Conservation (phyloP, 1,140 invertebrate genomes). For the Drosophila mauritiana region DNA sequence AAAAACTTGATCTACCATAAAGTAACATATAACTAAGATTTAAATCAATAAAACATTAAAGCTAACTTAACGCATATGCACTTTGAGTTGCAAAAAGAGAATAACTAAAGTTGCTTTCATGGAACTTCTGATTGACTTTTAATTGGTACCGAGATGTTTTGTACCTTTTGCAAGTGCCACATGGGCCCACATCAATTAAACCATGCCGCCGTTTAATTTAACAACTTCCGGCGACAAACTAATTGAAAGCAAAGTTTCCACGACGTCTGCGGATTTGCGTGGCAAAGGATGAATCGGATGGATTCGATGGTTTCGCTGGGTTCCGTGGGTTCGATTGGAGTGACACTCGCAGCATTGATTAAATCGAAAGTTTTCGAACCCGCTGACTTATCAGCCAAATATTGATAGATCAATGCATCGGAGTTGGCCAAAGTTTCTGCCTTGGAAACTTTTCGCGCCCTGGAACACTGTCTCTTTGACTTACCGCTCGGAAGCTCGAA, state of each 20-base stretch:
- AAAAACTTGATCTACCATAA: too few relatives aligned
- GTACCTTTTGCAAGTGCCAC: conserved; percentile 3
- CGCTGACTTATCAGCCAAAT: conserved; percentile 73
- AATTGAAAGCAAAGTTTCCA: conserved; percentile 29
- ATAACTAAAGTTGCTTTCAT: neutral
- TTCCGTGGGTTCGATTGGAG: neutral
- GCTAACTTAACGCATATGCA: too few relatives aligned
- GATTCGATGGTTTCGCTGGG: neutral
- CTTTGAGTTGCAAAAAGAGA: neutral
- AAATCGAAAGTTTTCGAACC: conserved; percentile 67
- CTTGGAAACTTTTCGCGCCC: conserved; percentile 26
- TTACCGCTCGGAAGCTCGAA: conserved; percentile 56
- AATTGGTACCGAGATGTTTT: conserved; percentile 9
- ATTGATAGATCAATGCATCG: conserved; percentile 81
- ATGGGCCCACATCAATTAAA: conserved; percentile 21
- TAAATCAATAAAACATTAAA: too few relatives aligned
- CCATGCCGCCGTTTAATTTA: conserved; percentile 5
- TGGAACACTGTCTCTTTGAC: conserved; percentile 48
- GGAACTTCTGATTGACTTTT: conserved; percentile 10
- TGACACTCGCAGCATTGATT: conserved; percentile 71
- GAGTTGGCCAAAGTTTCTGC: conserved; percentile 55
- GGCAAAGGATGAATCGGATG: neutral
- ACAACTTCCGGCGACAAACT: conserved; percentile 15
- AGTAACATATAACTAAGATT: neutral
- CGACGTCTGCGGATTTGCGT: conserved; percentile 9